Evolutionary conservation across 2,113 vertebrate genomes (phyloP).

Genomic region (Catagonus wagneri): DNA sequence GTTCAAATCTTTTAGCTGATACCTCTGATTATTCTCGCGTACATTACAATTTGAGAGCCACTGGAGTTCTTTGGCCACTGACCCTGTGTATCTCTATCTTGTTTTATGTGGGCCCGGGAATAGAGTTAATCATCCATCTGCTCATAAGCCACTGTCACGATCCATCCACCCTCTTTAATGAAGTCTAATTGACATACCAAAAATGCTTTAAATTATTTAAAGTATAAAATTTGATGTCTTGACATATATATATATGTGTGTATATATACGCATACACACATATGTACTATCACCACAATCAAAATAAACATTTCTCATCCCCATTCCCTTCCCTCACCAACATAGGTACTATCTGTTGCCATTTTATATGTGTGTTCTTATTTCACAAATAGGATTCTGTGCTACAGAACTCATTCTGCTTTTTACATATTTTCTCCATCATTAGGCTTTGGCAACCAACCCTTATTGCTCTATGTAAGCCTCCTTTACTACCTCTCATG

Average conservation of each 20-base stretch:
- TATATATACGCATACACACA: neutral
- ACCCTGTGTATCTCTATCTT: neutral
- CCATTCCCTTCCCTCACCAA: neutral
- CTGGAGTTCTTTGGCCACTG: neutral
- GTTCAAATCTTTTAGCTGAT: neutral
- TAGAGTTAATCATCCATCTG: neutral
- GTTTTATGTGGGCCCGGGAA: neutral
- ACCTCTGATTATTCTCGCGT: neutral
- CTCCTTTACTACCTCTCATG: neutral
- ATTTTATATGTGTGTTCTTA: neutral
- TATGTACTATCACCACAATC: neutral
- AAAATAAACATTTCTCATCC: neutral
- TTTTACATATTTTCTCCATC: neutral
- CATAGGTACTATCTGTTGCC: neutral
- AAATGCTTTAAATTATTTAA: neutral
- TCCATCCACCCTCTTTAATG: neutral
- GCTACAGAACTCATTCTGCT: neutral
- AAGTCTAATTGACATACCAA: neutral
- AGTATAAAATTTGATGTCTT: neutral
- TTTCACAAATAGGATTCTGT: neutral
- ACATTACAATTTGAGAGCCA: neutral
- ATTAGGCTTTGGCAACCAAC: neutral
- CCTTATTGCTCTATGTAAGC: neutral
- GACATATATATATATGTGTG: neutral
- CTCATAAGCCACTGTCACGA: neutral